Conservation (phyloP, 1,140 invertebrate genomes). For the Drosophila hydei region DNA sequence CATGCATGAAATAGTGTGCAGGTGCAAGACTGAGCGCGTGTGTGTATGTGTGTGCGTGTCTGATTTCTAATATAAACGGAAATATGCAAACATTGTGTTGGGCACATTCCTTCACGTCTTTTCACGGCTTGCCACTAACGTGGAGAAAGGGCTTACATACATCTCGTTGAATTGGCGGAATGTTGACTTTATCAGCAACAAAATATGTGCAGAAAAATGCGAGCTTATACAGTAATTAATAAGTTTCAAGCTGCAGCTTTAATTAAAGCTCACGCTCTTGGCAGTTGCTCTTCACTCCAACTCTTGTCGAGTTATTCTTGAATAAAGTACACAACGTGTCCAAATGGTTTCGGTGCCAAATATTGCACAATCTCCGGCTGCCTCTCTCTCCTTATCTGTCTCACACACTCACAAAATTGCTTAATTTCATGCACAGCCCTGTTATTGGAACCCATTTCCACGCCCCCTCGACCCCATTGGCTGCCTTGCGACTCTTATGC, state of each 20-base stretch:
- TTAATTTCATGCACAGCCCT: slow-evolving; percentile 48
- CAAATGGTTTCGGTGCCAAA: slow-evolving; percentile 38
- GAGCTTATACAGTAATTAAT: background rate
- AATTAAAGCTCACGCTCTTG: background rate
- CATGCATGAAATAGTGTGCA: slow-evolving; percentile 46
- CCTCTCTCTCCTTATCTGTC: background rate
- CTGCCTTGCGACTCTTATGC: background rate
- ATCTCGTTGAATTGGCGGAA: background rate
- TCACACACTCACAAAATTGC: slow-evolving; percentile 36
- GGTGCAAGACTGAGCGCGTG: slow-evolving; percentile 7
- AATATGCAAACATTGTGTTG: slow-evolving; percentile 58
- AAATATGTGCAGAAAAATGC: background rate
- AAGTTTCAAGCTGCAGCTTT: background rate
- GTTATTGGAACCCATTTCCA: slow-evolving; percentile 1
- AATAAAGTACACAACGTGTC: slow-evolving; percentile 25
- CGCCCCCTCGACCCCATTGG: background rate
- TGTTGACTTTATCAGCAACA: background rate
- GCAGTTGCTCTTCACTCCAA: too few species aligned
- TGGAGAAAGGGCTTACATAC: background rate
- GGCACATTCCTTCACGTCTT: slow-evolving; percentile 51
- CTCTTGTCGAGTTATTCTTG: slow-evolving; percentile 10
- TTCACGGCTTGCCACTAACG: slow-evolving; percentile 36
- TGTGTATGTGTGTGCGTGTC: slow-evolving; percentile 24
- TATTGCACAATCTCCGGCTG: slow-evolving; percentile 19
- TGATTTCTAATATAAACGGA: slow-evolving; percentile 59